Conservation (phyloP, 2,888 invertebrate genomes). For the Watsonalla cultraria region DNA sequence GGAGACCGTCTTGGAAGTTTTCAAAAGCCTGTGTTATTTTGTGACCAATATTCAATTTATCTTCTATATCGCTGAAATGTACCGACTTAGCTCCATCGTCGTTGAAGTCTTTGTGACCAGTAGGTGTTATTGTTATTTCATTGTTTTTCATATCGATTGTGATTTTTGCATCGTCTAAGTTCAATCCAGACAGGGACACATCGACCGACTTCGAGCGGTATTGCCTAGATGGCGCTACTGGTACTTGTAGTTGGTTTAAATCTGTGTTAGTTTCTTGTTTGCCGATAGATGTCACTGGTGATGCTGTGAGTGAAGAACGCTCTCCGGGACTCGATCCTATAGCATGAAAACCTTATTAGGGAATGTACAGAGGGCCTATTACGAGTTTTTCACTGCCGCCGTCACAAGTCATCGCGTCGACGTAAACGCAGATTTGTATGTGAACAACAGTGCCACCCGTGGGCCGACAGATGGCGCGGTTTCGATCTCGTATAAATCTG, state of each 20-base stretch:
- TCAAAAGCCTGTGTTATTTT: slow-evolving; percentile 56
- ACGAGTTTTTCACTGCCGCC: no score
- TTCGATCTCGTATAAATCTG: no score
- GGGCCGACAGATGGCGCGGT: no score
- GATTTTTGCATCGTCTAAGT: slow-evolving; percentile 60
- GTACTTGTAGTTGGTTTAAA: slow-evolving; percentile 57
- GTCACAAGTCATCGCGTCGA: no score
- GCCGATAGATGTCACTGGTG: slow-evolving; percentile 56
- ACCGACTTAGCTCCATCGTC: slow-evolving; percentile 34
- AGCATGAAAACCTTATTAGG: slow-evolving; percentile 7
- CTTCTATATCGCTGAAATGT: slow-evolving; percentile 49
- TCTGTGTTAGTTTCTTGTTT: slow-evolving; percentile 49
- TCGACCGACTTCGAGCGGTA: slow-evolving; percentile 78
- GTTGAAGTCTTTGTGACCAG: slow-evolving; percentile 44
- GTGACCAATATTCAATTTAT: slow-evolving; percentile 57
- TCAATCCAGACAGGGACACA: slow-evolving; percentile 58
- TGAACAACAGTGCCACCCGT: no score
- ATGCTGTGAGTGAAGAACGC: slow-evolving; percentile 59
- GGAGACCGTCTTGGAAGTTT: slow-evolving; percentile 62
- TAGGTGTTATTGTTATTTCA: slow-evolving; percentile 67
- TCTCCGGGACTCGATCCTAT: slow-evolving; percentile 71
- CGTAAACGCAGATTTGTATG: no score
- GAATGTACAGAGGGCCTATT: no score
- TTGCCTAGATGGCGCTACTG: slow-evolving; percentile 59
- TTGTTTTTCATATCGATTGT: slow-evolving; percentile 64